phyloP scores from a whole-genome alignment of 2,888 invertebrate genomes.

The Drosophila algonquin region DNA sequence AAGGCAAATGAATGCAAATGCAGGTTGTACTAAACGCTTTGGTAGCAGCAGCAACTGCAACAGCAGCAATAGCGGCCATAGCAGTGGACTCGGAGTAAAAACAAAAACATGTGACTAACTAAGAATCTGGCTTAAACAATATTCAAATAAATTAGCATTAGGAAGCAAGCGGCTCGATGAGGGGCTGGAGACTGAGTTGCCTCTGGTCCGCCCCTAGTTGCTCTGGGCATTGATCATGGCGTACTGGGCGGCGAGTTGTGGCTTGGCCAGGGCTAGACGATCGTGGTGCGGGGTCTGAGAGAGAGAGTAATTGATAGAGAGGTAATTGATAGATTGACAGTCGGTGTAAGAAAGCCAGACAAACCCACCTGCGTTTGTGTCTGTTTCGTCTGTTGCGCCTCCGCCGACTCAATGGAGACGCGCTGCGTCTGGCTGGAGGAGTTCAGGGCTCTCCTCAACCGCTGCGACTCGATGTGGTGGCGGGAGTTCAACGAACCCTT shows the following conservation, averaged over 20 bases:
- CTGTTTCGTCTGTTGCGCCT: constrained; percentile 84
- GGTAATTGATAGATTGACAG: constrained; percentile 7
- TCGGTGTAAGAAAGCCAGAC: background rate
- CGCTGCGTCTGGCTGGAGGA: constrained; percentile 85
- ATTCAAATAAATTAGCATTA: constrained; percentile 57
- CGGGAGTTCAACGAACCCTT: constrained; percentile 85
- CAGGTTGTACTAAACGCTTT: constrained; percentile 56
- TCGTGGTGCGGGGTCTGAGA: constrained; percentile 82
- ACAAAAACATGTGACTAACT: constrained; percentile 24
- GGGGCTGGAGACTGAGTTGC: constrained; percentile 4
- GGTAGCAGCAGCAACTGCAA: constrained; percentile 36
- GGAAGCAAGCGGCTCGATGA: constrained; percentile 34
- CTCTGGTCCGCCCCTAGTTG: constrained; percentile 30
- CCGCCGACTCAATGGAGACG: constrained; percentile 84
- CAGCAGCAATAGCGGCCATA: constrained; percentile 18
- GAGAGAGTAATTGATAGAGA: background rate
- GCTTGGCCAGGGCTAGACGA: constrained; percentile 57
- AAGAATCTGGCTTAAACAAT: constrained; percentile 26
- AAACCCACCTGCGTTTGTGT: constrained; percentile 84
- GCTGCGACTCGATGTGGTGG: constrained; percentile 69
- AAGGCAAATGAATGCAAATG: constrained; percentile 25
- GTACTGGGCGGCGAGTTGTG: constrained; percentile 59
- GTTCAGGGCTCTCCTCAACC: constrained; percentile 66
- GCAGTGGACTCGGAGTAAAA: constrained; percentile 20
- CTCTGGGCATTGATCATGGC: constrained; percentile 41